Base-by-base conservation (phyloP, 1,140 invertebrate genomes). In the Belonocnema kinseyi region DNA sequence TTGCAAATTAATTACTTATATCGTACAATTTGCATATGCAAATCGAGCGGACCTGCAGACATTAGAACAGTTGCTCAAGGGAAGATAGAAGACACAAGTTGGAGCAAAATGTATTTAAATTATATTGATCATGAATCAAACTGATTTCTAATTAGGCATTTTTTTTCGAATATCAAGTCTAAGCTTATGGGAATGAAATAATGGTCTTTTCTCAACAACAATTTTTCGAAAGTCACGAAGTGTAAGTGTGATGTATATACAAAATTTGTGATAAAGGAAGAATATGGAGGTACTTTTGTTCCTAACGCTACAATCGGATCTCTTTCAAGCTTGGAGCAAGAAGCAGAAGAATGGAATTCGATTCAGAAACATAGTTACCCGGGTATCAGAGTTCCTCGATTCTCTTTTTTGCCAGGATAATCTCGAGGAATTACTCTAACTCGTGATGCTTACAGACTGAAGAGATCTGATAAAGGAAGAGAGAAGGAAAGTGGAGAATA, bases 1-100 rank as follows among this genome's bases (percentile, higher is more conserved):
- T 90, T 88, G 86, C 86, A 83, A 90, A 90, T 90, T 90, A 90
- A 90, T 90, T 90, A 89, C 88, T 89, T 90, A 87, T 90, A 90
- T 90, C 87, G 78, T 74, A 26, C 51, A 19, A 90, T 90, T 90
- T 89, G 87, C 89, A 90, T 90, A 90, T 90, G 89, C 85, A 90
- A 90, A 90, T 89, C 66, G 76, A 10, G 56, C 76, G 73, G 79
- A 79, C 56, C 70, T 58, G 72, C 76, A 81, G 83, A 84, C 78
- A 84, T 33, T 73, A 78, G 76, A 77, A 75, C 74, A 74, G 51
- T 76, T 75, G 77, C 77, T 71, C 71, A 46, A 76, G 79, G 80
- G 71, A 80, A 79, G 77, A 83, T 77, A 66, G 75, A 56, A 58
- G 46, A 51, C 70, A 76, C 74, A 74, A n/a, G 56, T 46, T 46